A percentile compares a stretch with the other conserved stretches of the same genome.
These are phyloP conservation scores for Phania funesta DNA, from an alignment of 2,888 invertebrate genomes.

Conservation along the genomic window DNA sequence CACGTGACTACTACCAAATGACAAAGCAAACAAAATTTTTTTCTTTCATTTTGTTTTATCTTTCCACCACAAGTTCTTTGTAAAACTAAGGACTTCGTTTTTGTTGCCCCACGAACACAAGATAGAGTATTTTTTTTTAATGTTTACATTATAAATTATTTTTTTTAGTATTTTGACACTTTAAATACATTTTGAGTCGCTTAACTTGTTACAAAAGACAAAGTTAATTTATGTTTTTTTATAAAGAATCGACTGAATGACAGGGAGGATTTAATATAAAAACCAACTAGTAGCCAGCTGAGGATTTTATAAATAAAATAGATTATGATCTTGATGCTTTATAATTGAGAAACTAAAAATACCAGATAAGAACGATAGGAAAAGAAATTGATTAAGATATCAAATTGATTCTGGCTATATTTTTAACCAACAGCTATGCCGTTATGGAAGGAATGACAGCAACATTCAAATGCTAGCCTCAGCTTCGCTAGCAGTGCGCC, in stretches of 20 bases:
- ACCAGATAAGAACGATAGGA: too few relatives aligned
- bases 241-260: neutral
- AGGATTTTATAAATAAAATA: too few relatives aligned
- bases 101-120: neutral
- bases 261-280: conserved; percentile 18
- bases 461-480: too few relatives aligned
- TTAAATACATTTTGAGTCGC: conserved; percentile 11
- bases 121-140: neutral
- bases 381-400: too few relatives aligned
- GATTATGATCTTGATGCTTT: too few relatives aligned
- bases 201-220: neutral
- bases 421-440: too few relatives aligned
- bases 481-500: too few relatives aligned
- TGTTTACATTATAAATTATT: conserved; percentile 16
- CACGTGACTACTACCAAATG: too few relatives aligned
- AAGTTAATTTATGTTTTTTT: neutral
- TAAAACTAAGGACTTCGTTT: neutral
- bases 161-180: conserved; percentile 47
- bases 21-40: too few relatives aligned
- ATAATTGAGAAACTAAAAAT: too few relatives aligned
- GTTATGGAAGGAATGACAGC: too few relatives aligned
- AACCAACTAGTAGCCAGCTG: conserved; percentile 11
- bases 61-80: neutral
- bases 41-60: neutral
- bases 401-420: too few relatives aligned